These are phyloP conservation scores for Rhyzopertha dominica DNA, from an alignment of 1,140 invertebrate genomes.

Conservation along the genomic window DNA sequence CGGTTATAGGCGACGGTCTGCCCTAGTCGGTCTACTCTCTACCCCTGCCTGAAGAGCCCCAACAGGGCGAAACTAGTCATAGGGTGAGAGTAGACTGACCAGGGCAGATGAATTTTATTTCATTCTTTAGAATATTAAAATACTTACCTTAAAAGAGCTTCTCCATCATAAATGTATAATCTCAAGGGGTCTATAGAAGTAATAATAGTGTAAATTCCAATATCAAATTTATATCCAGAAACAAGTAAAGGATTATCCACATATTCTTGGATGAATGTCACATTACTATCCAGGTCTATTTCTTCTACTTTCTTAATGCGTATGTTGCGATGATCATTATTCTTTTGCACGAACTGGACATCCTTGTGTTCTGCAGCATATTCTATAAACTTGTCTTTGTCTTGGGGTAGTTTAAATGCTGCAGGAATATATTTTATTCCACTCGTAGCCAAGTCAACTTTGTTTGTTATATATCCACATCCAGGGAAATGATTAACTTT, in stretches of 20 bases:
- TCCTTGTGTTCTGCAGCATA: slow-evolving; percentile 65
- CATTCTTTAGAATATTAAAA: background rate
- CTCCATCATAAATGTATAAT: slow-evolving; percentile 84
- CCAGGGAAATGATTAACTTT: slow-evolving; percentile 94
- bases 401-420: slow-evolving; percentile 81
- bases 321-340: slow-evolving; percentile 88
- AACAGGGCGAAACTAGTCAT: too few relatives aligned
- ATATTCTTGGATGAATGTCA: slow-evolving; percentile 89
- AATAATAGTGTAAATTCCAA: slow-evolving; percentile 90
- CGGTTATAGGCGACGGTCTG: too few relatives aligned
- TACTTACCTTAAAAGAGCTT: slow-evolving; percentile 74
- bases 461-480: slow-evolving; percentile 91
- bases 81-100: background rate
- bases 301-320: slow-evolving; percentile 65
- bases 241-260: slow-evolving; percentile 75
- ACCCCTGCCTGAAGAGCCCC: too few relatives aligned
- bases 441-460: slow-evolving; percentile 83
- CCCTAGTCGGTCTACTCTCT: too few relatives aligned
- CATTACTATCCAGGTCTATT: slow-evolving; percentile 66
- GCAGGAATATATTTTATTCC: slow-evolving; percentile 70
- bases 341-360: slow-evolving; percentile 84
- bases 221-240: slow-evolving; percentile 92
- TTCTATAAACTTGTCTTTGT: slow-evolving; percentile 65
- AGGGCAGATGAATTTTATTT: background rate
- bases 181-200: slow-evolving; percentile 88